Conservation (phyloP, 2,888 invertebrate species). For the Nymphalis polychloros region DNA sequence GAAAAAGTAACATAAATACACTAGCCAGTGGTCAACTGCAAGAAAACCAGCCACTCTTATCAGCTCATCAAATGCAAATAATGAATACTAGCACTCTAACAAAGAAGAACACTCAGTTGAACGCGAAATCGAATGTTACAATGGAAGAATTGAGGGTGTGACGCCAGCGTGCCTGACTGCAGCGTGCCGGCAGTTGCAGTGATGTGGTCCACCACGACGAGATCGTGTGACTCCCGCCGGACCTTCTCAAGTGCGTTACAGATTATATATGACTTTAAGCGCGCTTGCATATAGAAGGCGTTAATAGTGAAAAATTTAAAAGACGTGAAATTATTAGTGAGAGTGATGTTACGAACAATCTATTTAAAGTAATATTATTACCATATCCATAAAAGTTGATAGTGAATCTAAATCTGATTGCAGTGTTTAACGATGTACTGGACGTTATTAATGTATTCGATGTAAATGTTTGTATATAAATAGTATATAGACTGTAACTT, state of each 20-base stretch:
- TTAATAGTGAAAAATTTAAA: slow-evolving; percentile 37
- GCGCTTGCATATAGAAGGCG: slow-evolving; percentile 40
- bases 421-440: slow-evolving; percentile 41
- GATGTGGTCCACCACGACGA: slow-evolving; percentile 77
- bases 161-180: slow-evolving; percentile 84
- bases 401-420: slow-evolving; percentile 36
- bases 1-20: slow-evolving; percentile 82
- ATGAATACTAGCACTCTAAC: slow-evolving; percentile 89
- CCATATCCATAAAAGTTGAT: slow-evolving; percentile 40
- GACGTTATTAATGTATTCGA: slow-evolving; percentile 45
- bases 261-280: slow-evolving; percentile 63
- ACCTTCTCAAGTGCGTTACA: slow-evolving; percentile 76
- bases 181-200: slow-evolving; percentile 79
- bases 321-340: slow-evolving; percentile 26
- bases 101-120: slow-evolving; percentile 87
- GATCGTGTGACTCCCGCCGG: slow-evolving; percentile 80
- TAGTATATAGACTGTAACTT: slow-evolving; percentile 32
- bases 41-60: slow-evolving; percentile 86
- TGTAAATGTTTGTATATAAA: slow-evolving; percentile 67
- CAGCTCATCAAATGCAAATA: slow-evolving; percentile 89
- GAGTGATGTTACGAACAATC: slow-evolving; percentile 23
- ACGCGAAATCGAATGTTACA: slow-evolving; percentile 82
- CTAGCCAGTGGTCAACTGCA: slow-evolving; percentile 82
- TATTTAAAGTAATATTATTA: slow-evolving; percentile 33
- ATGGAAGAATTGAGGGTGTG: slow-evolving; percentile 94